Evolutionary conservation across 1,140 invertebrate genomes (phyloP).

Genomic region (Plectrocnemia conspersa): DNA sequence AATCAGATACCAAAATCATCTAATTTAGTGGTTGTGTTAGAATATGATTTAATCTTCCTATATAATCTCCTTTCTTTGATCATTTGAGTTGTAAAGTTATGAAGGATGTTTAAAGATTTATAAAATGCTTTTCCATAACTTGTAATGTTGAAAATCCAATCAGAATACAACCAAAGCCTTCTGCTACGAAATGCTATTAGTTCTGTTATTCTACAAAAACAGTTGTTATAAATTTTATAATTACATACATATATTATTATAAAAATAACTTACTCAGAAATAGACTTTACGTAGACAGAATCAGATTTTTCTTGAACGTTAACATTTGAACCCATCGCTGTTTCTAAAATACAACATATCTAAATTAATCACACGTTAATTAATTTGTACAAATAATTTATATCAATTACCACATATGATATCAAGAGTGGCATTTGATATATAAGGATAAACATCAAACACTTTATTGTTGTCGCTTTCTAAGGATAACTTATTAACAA

Average conservation of each 20-base stretch:
- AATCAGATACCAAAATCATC: too few species aligned
- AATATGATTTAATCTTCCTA: constrained; percentile 25
- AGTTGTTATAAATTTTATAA: constrained; percentile 5
- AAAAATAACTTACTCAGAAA: constrained; percentile 20
- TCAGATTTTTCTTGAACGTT: constrained; percentile 26
- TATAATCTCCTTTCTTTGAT: constrained; percentile 40
- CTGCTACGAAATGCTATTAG: constrained; percentile 19
- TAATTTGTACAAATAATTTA: too few species aligned
- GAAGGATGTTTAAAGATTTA: constrained; percentile 57
- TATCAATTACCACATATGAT: constrained; percentile 62
- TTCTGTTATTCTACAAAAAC: constrained; percentile 12
- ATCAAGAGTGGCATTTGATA: constrained; percentile 63
- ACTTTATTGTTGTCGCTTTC: constrained; percentile 55
- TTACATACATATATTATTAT: neutral
- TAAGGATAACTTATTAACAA: constrained; percentile 59
- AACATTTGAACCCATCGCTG: constrained; percentile 34
- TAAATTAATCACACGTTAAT: too few species aligned
- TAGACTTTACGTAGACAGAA: constrained; percentile 22
- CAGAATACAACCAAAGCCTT: constrained; percentile 34
- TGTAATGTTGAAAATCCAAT: constrained; percentile 53
- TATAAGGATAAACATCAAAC: constrained; percentile 56
- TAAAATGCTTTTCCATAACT: constrained; percentile 52
- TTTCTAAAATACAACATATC: constrained; percentile 22
- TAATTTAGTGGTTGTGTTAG: too few species aligned
- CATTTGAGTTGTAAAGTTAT: constrained; percentile 63